These are phyloP conservation scores for Callosobruchus maculatus DNA, from an alignment of 2,888 invertebrate genomes.

Conservation along the genomic window DNA sequence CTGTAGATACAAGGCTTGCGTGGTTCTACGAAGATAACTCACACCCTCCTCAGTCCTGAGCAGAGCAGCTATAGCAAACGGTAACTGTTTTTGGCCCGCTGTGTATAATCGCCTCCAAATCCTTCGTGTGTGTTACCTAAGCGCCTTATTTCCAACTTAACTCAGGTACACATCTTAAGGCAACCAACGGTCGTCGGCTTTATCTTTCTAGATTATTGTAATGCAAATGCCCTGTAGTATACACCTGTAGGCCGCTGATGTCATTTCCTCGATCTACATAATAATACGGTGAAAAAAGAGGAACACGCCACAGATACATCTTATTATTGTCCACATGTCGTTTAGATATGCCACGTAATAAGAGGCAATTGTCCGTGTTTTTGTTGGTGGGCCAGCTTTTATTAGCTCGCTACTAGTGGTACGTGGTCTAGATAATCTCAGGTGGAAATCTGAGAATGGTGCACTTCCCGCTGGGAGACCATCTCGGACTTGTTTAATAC, in stretches of 20 bases:
- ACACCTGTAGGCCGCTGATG: conserved; percentile 38
- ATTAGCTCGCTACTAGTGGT: conserved; percentile 16
- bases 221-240: conserved; percentile 6
- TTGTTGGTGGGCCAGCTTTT: conserved; percentile 34
- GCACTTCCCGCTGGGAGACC: background rate
- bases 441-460: background rate
- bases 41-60: too few species aligned
- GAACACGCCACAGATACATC: conserved; percentile 31
- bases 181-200: background rate
- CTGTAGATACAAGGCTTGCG: too few species aligned
- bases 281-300: conserved; percentile 29
- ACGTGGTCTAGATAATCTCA: background rate
- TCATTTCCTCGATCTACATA: conserved; percentile 38
- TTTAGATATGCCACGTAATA: conserved; percentile 42
- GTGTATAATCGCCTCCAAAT: background rate
- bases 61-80: too few species aligned
- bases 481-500: background rate
- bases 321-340: conserved; percentile 37
- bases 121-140: background rate
- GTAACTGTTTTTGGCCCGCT: too few species aligned
- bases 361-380: conserved; percentile 39
- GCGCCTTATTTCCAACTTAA: background rate
- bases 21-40: too few species aligned
- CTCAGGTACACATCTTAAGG: background rate
- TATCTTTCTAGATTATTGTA: background rate